phyloP scores from a whole-genome alignment of 1,140 invertebrate genomes.

The Teleopsis dalmanni region DNA sequence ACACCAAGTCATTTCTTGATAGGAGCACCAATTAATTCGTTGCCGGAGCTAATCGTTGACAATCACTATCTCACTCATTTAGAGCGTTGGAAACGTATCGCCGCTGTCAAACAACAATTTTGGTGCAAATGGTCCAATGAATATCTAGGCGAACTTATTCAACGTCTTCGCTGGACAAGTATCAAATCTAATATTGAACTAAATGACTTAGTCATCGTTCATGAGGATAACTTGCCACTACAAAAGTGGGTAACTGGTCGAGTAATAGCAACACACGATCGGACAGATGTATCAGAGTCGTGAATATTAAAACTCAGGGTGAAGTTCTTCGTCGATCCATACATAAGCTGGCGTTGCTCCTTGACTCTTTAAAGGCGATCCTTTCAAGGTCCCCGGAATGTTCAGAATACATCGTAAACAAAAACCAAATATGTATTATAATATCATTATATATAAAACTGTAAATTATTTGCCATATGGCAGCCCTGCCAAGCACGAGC shows the following conservation, averaged over 20 bases:
- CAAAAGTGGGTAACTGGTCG: not conserved
- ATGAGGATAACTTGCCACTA: not conserved
- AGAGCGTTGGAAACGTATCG: not conserved
- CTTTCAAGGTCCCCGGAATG: too few species aligned
- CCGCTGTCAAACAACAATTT: not conserved
- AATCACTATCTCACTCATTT: not conserved
- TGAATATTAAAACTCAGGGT: too few species aligned
- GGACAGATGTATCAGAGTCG: too few species aligned
- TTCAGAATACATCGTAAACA: too few species aligned
- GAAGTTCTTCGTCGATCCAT: too few species aligned
- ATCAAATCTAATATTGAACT: not conserved
- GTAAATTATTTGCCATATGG: too few species aligned
- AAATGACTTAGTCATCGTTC: not conserved
- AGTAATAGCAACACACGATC: too few species aligned
- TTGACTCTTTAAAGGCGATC: too few species aligned
- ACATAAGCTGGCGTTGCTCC: too few species aligned
- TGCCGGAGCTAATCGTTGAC: not conserved
- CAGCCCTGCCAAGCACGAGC: too few species aligned
- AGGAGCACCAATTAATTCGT: not conserved
- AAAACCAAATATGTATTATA: too few species aligned
- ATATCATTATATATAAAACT: too few species aligned
- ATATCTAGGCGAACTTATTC: not conserved
- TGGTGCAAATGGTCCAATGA: not conserved
- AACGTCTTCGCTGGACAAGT: not conserved
- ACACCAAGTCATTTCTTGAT: not conserved